phyloP scores from a whole-genome alignment of 2,113 vertebrate genomes.

The Gymnorhina tibicen region DNA sequence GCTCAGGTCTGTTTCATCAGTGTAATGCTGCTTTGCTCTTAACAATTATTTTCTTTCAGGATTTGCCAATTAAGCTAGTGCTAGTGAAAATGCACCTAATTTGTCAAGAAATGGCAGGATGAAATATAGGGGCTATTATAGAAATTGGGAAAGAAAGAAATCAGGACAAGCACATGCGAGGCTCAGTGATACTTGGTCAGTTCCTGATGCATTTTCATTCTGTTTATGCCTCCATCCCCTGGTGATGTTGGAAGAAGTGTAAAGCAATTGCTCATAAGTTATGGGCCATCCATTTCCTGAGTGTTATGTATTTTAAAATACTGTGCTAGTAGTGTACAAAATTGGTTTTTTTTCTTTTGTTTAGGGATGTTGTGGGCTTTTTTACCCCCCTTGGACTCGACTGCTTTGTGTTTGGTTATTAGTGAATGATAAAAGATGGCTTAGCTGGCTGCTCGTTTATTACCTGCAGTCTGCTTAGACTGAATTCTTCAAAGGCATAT shows the following conservation, averaged over 20 bases:
- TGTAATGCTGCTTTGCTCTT: not conserved
- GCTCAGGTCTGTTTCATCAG: not conserved
- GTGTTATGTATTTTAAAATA: not conserved
- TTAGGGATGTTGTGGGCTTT: not conserved
- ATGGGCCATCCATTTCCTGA: not conserved
- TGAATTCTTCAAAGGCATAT: not conserved
- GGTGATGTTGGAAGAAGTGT: not conserved
- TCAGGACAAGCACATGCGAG: not conserved
- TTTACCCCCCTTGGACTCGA: not conserved
- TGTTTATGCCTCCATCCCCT: not conserved
- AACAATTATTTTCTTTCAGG: slow-evolving; percentile 38
- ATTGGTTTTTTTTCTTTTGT: not conserved
- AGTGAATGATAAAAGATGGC: not conserved
- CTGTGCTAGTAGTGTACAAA: not conserved
- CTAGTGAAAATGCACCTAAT: slow-evolving; percentile 24
- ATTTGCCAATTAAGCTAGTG: slow-evolving; percentile 30
- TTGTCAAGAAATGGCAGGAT: slow-evolving; percentile 20
- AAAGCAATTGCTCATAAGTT: not conserved
- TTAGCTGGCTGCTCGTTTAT: not conserved
- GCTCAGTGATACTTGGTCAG: not conserved
- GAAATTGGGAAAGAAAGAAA: not conserved
- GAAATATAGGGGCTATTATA: not conserved
- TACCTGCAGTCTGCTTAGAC: not conserved
- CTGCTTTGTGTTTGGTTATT: not conserved
- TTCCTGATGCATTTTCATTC: not conserved